Evolutionary conservation across 2,113 vertebrate genomes (phyloP).

Genomic region (Channa maculata): DNA sequence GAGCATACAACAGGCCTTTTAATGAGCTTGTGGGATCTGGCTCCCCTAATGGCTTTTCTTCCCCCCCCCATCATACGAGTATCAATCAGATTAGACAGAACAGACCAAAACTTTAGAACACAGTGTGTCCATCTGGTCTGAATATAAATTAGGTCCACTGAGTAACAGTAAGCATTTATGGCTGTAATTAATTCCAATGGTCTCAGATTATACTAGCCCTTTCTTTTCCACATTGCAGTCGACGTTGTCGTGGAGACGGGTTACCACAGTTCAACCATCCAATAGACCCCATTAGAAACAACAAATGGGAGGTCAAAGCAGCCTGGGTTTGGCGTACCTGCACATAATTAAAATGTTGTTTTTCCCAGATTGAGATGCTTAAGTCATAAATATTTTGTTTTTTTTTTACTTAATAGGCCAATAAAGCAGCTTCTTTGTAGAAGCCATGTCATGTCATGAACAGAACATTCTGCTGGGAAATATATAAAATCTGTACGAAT

Average conservation of each 20-base stretch:
- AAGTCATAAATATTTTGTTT: conserved; percentile 18
- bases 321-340: background rate
- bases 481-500: background rate
- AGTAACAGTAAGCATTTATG: conserved; percentile 26
- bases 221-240: background rate
- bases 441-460: background rate
- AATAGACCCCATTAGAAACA: conserved; percentile 1
- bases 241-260: conserved; percentile 42
- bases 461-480: background rate
- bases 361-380: conserved; percentile 3
- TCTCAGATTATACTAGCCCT: conserved; percentile 18
- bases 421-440: background rate
- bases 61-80: background rate
- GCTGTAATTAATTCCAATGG: conserved; percentile 42
- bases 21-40: conserved; percentile 16
- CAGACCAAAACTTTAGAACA: conserved; percentile 21
- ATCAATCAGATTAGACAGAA: conserved; percentile 25
- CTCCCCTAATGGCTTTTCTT: conserved; percentile 28
- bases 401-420: background rate
- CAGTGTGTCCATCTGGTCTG: conserved; percentile 14
- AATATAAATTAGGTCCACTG: conserved; percentile 11
- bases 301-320: conserved; percentile 11
- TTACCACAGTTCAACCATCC: conserved; percentile 4
- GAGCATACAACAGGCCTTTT: conserved; percentile 5
- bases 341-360: background rate